Conservation (phyloP, 2,797 vertebrate genomes). For the Chelonia mydas region DNA sequence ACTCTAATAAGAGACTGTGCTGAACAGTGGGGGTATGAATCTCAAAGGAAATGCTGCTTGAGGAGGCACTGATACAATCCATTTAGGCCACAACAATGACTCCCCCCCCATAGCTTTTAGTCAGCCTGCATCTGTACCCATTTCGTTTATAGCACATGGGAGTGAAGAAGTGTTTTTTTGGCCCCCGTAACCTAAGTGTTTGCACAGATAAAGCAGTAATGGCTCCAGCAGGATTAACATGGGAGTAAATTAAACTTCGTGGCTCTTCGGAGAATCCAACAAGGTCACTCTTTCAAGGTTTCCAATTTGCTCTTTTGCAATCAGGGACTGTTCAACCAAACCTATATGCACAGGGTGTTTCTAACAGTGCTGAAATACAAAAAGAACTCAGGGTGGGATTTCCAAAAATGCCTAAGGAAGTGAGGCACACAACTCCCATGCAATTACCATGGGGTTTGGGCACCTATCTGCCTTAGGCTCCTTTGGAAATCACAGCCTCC, state of each 20-base stretch:
- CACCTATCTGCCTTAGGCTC: slow-evolving; percentile 23
- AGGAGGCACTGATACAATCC: slow-evolving; percentile 61
- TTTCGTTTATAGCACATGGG: slow-evolving; percentile 59
- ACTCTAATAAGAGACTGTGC: background rate
- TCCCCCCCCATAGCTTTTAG: slow-evolving; percentile 24
- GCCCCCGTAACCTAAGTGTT: slow-evolving; percentile 61
- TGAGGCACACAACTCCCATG: slow-evolving; percentile 37
- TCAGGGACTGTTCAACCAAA: slow-evolving; percentile 57
- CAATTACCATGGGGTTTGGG: slow-evolving; percentile 23
- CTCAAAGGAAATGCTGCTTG: slow-evolving; percentile 48
- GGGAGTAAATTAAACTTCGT: slow-evolving; percentile 50
- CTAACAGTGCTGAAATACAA: slow-evolving; percentile 47
- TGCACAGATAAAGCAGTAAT: slow-evolving; percentile 65
- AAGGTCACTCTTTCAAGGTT: slow-evolving; percentile 39
- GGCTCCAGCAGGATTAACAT: slow-evolving; percentile 53
- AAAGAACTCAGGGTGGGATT: background rate
- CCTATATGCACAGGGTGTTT: slow-evolving; percentile 44
- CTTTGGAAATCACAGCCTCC: slow-evolving; percentile 65
- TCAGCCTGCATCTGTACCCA: slow-evolving; percentile 45
- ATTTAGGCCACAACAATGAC: slow-evolving; percentile 23
- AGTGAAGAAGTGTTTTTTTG: slow-evolving; percentile 69
- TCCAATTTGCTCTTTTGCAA: slow-evolving; percentile 51
- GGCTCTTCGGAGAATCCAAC: slow-evolving; percentile 38
- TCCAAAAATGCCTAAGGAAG: slow-evolving; percentile 55
- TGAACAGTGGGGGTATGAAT: slow-evolving; percentile 19